Evolutionary conservation across 2,797 vertebrate genomes (phyloP).

Genomic region (Lacerta agilis): DNA sequence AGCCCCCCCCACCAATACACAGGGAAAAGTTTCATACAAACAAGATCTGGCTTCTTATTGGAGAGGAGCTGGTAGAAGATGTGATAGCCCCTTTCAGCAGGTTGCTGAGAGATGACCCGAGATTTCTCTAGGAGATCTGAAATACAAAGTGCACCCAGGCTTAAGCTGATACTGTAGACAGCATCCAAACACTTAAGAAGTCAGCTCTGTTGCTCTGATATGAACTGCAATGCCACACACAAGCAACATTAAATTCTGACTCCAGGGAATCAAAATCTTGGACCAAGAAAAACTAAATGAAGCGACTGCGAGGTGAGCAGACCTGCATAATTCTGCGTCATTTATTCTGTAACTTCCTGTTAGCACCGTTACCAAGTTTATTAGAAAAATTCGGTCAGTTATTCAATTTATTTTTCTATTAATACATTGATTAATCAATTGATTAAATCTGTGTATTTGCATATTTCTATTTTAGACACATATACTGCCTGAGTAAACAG

Average conservation of each 20-base stretch:
- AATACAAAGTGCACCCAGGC: background rate
- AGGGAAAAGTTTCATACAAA: constrained; percentile 55
- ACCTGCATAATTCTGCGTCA: background rate
- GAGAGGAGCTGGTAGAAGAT: constrained; percentile 83
- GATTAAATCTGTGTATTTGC: background rate
- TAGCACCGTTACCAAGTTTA: background rate
- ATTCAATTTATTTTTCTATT: background rate
- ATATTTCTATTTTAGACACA: background rate
- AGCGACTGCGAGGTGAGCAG: background rate
- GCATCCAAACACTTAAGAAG: background rate
- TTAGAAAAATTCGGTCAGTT: background rate
- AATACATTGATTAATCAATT: background rate
- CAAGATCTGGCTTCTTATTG: constrained; percentile 77
- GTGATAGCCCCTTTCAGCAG: constrained; percentile 74
- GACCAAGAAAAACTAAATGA: too few relatives aligned
- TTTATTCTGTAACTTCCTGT: background rate
- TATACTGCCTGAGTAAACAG: background rate
- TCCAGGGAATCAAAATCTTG: background rate
- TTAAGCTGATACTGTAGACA: background rate
- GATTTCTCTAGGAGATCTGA: constrained; percentile 81
- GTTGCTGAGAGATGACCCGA: constrained; percentile 78
- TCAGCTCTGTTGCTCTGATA: too few relatives aligned
- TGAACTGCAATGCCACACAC: background rate
- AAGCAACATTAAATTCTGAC: background rate
- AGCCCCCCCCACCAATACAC: too few relatives aligned